Evolutionary conservation across 2,888 invertebrate genomes (phyloP).

Genomic region (Drosophila acutilabella): DNA sequence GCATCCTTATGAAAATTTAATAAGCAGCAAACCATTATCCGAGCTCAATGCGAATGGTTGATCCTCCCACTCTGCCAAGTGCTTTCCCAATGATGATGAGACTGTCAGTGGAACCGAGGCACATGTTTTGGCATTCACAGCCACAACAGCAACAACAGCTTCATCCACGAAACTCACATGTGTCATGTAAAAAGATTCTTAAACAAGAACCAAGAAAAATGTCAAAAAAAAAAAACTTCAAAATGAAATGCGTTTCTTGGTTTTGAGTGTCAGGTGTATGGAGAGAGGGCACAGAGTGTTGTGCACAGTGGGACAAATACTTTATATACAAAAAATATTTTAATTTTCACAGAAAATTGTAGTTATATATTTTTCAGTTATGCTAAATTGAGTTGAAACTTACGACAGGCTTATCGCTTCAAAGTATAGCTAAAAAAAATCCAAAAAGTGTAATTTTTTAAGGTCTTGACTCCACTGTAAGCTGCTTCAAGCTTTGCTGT

Average conservation of each 20-base stretch:
- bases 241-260: constrained; percentile 75
- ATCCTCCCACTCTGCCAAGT: constrained; percentile 7
- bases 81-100: constrained; percentile 38
- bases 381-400: too few species aligned
- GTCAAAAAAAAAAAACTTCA: constrained; percentile 54
- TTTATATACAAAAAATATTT: not conserved
- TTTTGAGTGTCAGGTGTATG: constrained; percentile 57
- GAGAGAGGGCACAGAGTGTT: not conserved
- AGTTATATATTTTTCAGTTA: not conserved
- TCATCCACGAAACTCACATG: constrained; percentile 42
- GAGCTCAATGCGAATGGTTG: constrained; percentile 31
- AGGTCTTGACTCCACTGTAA: constrained; percentile 21
- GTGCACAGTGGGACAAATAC: constrained; percentile 26
- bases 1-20: constrained; percentile 72
- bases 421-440: too few species aligned
- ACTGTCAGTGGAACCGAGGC: constrained; percentile 24
- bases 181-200: constrained; percentile 77
- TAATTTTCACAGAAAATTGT: not conserved
- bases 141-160: constrained; percentile 3
- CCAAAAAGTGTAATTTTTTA: constrained; percentile 2
- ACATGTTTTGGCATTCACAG: constrained; percentile 47
- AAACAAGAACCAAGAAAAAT: constrained; percentile 56
- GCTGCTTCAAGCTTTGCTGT: constrained; percentile 1
- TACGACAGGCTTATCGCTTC: too few species aligned
- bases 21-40: constrained; percentile 63